Evolutionary conservation across 2,113 vertebrate species (phyloP), one percentile per base, ranked within the genome.

Genomic region (Lagopus leucura): DNA sequence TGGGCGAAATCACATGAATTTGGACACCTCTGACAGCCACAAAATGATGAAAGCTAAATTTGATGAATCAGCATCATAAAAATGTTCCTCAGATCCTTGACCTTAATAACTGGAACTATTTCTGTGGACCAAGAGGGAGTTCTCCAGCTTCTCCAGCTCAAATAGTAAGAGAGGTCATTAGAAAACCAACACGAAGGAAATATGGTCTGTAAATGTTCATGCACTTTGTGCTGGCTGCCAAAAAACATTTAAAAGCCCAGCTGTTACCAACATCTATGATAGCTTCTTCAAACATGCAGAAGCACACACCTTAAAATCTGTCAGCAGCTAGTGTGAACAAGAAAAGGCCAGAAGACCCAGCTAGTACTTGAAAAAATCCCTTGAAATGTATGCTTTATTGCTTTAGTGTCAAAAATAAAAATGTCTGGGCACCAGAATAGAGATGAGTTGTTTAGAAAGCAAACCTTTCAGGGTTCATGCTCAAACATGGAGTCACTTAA

Each of bases 191-290:
- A 60, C 7, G 22, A 87, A 93, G 12, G 4, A 54, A 86, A 71
- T 13, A 70, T 22, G 36, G 19, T 84, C 82, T 80, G 52, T 80
- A 93, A 89, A 76, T 72, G 60, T 63, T 40, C n/a, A 32, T 42
- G 70, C 52, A 88, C 58, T 93, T 83, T 75, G 22, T 72, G 45
- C 40, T 87, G 55, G 30, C 42, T 93, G 89, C 79, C 75, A 90
- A 94, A 72, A 40, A 88, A 70, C 24, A 61, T 83, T 90, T 87
- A 85, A 91, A 87, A 95, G 76, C 82, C 76, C 83, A 86, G 82
- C 69, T 91, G 42, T 86, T 80, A 90, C 71, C 60, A 79, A 5
- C 82, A 76, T 11, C 42, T 81, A 32, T 24, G 34, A 95, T 50
- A 88, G 36, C 48, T 67, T 94, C 67, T 84, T 95, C 65, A 96